Evolutionary conservation across 2,113 vertebrate genomes (phyloP).

Genomic region (Columba janthina): DNA sequence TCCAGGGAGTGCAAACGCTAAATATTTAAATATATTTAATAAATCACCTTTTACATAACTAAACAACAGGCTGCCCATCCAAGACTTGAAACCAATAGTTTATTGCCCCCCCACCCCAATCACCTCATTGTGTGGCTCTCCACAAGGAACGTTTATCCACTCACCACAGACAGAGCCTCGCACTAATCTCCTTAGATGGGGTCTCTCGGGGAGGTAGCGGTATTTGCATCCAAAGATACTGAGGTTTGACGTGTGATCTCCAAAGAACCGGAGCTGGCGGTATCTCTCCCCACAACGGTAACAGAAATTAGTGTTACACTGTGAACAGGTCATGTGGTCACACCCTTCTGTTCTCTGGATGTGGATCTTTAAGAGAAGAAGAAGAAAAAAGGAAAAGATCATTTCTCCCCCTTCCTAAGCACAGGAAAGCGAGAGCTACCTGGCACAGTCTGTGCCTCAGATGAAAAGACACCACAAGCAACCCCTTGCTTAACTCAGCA

Average conservation of each 20-base stretch:
- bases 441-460: neutral
- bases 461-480: neutral
- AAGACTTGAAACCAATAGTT: neutral
- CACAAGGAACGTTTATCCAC: slow-evolving; percentile 42
- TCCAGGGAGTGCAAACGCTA: neutral
- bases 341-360: slow-evolving; percentile 98
- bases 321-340: slow-evolving; percentile 97
- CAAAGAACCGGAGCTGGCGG: slow-evolving; percentile 95
- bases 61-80: neutral
- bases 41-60: neutral
- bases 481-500: neutral
- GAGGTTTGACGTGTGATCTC: slow-evolving; percentile 98
- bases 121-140: neutral
- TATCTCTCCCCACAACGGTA: slow-evolving; percentile 97
- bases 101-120: neutral
- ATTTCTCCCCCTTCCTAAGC: neutral
- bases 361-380: slow-evolving; percentile 82
- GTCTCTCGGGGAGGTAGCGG: slow-evolving; percentile 96
- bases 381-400: neutral
- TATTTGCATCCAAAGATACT: slow-evolving; percentile 99
- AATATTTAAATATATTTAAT: neutral
- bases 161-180: slow-evolving; percentile 96
- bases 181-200: slow-evolving; percentile 92
- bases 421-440: neutral
- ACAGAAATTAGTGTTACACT: slow-evolving; percentile 99